Conservation (phyloP, 2,113 vertebrate genomes). For the Ophthalmolycus amberensis region DNA sequence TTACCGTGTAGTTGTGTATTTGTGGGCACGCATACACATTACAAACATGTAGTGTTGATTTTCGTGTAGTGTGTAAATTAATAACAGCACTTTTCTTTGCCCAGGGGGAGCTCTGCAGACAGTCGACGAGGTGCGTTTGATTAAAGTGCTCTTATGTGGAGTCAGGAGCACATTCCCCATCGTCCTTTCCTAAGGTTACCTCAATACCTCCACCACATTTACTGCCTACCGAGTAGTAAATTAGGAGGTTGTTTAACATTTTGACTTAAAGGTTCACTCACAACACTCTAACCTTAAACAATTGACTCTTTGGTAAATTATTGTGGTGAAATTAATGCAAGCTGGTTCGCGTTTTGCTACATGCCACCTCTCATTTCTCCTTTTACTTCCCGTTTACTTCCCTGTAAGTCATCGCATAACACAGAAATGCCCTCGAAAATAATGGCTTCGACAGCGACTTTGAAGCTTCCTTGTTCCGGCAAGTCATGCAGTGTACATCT, state of each 20-base stretch:
- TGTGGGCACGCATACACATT: slow-evolving; percentile 10
- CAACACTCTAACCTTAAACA: slow-evolving; percentile 3
- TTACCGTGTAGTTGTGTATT: background rate
- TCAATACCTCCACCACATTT: slow-evolving; percentile 26
- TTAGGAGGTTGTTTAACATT: slow-evolving; percentile 1
- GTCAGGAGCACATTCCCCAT: slow-evolving; percentile 14
- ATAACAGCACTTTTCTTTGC: slow-evolving; percentile 15
- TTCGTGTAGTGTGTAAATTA: slow-evolving; percentile 15
- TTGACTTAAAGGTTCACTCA: slow-evolving; percentile 4
- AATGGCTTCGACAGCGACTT: slow-evolving; percentile 30
- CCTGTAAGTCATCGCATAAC: slow-evolving; percentile 19
- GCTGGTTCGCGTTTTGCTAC: slow-evolving; percentile 8
- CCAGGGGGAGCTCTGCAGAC: slow-evolving; percentile 14
- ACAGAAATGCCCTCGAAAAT: slow-evolving; percentile 12
- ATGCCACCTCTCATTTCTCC: background rate
- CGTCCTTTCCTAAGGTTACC: slow-evolving; percentile 9
- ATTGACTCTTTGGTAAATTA: slow-evolving; percentile 2
- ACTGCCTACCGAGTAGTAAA: background rate
- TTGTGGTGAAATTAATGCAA: slow-evolving; percentile 9
- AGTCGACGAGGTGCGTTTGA: slow-evolving; percentile 50
- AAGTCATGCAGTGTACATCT: background rate
- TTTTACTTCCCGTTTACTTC: slow-evolving; percentile 9
- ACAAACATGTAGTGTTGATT: slow-evolving; percentile 4
- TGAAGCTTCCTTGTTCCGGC: slow-evolving; percentile 7
- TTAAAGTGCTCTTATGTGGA: slow-evolving; percentile 32